phyloP scores from a whole-genome alignment of 2,888 invertebrate genomes.

The Plutella xylostella region DNA sequence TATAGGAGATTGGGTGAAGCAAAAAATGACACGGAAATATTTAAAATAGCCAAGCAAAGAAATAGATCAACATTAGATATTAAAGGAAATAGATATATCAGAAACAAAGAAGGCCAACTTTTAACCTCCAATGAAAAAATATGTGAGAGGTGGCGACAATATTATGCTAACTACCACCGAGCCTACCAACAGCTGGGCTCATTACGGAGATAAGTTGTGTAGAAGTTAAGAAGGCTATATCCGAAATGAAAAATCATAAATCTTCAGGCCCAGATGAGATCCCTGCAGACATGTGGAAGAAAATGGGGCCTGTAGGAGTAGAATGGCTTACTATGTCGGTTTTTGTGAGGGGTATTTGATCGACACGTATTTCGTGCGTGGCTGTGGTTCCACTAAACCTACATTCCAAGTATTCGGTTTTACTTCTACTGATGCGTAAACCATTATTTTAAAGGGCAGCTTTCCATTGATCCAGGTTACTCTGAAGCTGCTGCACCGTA shows the following conservation, averaged over 20 bases:
- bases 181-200: too few species aligned
- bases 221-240: neutral
- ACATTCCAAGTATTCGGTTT: too few species aligned
- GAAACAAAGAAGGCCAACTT: conserved; percentile 7
- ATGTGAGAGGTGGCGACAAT: conserved; percentile 8
- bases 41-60: conserved; percentile 11
- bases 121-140: conserved; percentile 10
- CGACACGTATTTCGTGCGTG: too few species aligned
- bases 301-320: neutral
- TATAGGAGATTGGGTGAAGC: conserved; percentile 12
- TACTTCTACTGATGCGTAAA: too few species aligned
- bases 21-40: conserved; percentile 12
- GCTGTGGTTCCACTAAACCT: too few species aligned
- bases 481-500: too few species aligned
- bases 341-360: too few species aligned
- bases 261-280: neutral
- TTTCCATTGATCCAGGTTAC: too few species aligned
- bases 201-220: neutral
- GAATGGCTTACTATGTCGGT: neutral
- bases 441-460: too few species aligned
- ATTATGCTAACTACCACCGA: too few species aligned
- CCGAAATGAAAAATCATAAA: conserved; percentile 3
- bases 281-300: conserved; percentile 1
- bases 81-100: conserved; percentile 11
- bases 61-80: conserved; percentile 3